A percentile compares a stretch with the other conserved stretches of the same genome.
Conservation (phyloP, 2,797 vertebrate species). For the Melanotaenia parkinsoni region DNA sequence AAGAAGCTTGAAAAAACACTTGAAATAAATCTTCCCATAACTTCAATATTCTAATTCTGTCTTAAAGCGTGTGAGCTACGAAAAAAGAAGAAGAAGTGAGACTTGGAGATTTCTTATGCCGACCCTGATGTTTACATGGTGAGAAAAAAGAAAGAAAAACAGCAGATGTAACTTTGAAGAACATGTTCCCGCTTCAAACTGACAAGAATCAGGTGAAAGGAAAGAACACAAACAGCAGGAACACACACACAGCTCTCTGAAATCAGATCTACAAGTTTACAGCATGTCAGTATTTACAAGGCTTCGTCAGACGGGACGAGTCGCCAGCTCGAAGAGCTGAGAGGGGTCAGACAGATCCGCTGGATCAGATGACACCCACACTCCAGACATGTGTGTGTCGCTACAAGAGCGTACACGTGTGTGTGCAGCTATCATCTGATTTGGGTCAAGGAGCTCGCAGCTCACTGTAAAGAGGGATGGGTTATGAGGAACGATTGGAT, state of each 20-base stretch:
- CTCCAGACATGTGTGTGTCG: slow-evolving; percentile 53
- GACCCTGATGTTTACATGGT: neutral
- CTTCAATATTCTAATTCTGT: slow-evolving; percentile 4
- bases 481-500: slow-evolving; percentile 47
- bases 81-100: neutral
- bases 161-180: slow-evolving; percentile 23
- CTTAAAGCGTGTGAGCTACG: neutral
- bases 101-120: neutral
- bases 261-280: slow-evolving; percentile 79
- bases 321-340: slow-evolving; percentile 46
- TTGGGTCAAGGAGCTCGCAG: slow-evolving; percentile 61
- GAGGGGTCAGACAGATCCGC: slow-evolving; percentile 46
- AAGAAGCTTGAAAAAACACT: slow-evolving; percentile 26
- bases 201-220: slow-evolving; percentile 45
- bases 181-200: slow-evolving; percentile 4
- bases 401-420: slow-evolving; percentile 12
- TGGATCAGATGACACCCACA: slow-evolving; percentile 71
- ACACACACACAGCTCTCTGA: slow-evolving; percentile 49
- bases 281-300: slow-evolving; percentile 80
- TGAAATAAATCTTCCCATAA: slow-evolving; percentile 1
- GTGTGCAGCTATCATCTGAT: slow-evolving; percentile 56
- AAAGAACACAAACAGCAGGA: slow-evolving; percentile 12
- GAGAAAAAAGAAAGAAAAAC: neutral
- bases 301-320: slow-evolving; percentile 74
- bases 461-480: slow-evolving; percentile 41